Percentiles rank a stretch among this genome's conserved stretches.
These are phyloP conservation scores for Actinemys pallida DNA, from an alignment of 2,113 vertebrate genomes.

Conservation along the genomic window DNA sequence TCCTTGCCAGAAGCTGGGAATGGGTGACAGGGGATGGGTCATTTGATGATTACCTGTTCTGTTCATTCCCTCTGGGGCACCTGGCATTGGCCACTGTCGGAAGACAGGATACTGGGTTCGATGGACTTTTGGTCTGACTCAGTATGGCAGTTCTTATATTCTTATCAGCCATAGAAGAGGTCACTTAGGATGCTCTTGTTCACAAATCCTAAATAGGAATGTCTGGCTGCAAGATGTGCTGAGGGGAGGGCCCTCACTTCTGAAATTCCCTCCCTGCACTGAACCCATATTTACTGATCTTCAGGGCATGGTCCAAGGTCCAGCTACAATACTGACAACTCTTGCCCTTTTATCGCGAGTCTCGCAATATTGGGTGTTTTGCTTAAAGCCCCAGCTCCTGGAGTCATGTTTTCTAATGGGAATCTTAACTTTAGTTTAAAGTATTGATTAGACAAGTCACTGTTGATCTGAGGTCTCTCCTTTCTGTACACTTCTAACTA, in stretches of 20 bases:
- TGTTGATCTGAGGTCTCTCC: not conserved
- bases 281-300: not conserved
- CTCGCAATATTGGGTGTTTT: not conserved
- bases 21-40: too few species aligned
- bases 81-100: too few species aligned
- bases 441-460: fast-evolving
- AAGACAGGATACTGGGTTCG: too few species aligned
- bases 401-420: not conserved
- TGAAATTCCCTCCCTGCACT: not conserved
- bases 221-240: not conserved
- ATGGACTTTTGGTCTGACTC: too few species aligned
- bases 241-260: not conserved
- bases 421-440: not conserved
- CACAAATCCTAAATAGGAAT: not conserved
- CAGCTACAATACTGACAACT: fast-evolving
- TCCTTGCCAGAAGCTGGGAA: too few species aligned
- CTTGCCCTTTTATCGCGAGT: not conserved
- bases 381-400: fast-evolving
- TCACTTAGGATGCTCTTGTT: not conserved
- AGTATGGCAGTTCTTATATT: too few species aligned
- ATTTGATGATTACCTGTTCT: too few species aligned
- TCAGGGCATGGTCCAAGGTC: not conserved
- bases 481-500: not conserved
- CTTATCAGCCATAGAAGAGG: not conserved
- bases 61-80: too few species aligned